Percentiles rank a stretch among this genome's conserved stretches.
These are phyloP conservation scores for Caenorhabditis sp. DNA, from an alignment of 2,888 invertebrate species.

Conservation along the genomic window DNA sequence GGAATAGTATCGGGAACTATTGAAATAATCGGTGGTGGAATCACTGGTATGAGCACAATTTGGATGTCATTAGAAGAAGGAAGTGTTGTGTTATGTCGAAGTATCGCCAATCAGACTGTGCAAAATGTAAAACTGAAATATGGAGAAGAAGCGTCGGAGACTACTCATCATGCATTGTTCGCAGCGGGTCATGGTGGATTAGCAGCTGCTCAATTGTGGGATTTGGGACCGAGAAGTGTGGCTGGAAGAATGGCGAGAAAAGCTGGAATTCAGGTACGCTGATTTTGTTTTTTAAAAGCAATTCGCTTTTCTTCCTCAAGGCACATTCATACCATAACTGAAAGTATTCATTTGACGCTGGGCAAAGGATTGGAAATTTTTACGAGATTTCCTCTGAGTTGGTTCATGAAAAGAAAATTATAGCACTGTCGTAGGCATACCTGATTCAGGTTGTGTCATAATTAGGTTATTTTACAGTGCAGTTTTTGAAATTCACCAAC, in stretches of 20 bases:
- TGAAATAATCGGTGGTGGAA: slow-evolving; percentile 63
- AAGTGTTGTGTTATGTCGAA: slow-evolving; percentile 77
- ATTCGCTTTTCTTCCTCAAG: too few relatives aligned
- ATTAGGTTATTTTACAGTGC: too few relatives aligned
- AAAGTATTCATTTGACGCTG: too few relatives aligned
- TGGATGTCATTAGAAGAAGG: slow-evolving; percentile 79
- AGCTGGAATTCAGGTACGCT: slow-evolving; percentile 74
- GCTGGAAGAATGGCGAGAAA: slow-evolving; percentile 78
- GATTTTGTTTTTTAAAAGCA: too few relatives aligned
- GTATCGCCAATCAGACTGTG: slow-evolving; percentile 80
- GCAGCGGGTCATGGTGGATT: slow-evolving; percentile 80
- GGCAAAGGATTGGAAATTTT: too few relatives aligned
- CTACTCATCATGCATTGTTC: slow-evolving; percentile 78
- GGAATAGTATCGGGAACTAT: slow-evolving; percentile 57
- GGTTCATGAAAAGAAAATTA: too few relatives aligned
- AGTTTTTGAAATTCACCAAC: too few relatives aligned
- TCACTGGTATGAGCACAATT: slow-evolving; percentile 76
- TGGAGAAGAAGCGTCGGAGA: slow-evolving; percentile 78
- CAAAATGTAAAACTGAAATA: slow-evolving; percentile 81
- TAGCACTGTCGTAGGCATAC: too few relatives aligned
- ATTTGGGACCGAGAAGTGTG: slow-evolving; percentile 80
- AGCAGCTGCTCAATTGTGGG: slow-evolving; percentile 78
- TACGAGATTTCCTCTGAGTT: too few relatives aligned
- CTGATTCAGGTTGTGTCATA: too few relatives aligned
- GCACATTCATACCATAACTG: too few relatives aligned